Percentiles rank a stretch among this genome's conserved stretches.
These are phyloP conservation scores for Parauchenoglanis punctatus DNA, from an alignment of 2,797 vertebrate genomes.

Conservation along the genomic window DNA sequence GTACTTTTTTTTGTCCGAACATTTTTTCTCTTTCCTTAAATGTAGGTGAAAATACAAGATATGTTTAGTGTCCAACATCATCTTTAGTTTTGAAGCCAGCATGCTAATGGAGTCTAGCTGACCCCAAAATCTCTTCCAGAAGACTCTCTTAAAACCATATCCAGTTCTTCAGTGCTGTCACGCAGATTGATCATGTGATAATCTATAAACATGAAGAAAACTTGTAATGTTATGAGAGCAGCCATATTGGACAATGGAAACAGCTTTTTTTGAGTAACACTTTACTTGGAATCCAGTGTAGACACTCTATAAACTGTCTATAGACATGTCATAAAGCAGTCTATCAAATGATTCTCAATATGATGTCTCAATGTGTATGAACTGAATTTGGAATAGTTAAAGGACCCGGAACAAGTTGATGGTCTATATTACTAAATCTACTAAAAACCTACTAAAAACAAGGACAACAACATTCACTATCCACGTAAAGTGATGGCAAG, in stretches of 20 bases:
- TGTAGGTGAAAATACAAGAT: not conserved
- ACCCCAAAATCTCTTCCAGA: not conserved
- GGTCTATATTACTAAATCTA: not conserved
- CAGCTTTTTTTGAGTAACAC: not conserved
- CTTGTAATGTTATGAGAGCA: not conserved
- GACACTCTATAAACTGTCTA: conserved; percentile 14
- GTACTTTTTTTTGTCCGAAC: not conserved
- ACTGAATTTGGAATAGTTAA: not conserved
- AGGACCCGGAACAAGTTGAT: not conserved
- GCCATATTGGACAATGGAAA: not conserved
- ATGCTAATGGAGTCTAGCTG: not conserved
- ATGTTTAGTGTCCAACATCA: conserved; percentile 20
- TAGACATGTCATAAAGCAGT: not conserved
- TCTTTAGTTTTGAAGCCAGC: conserved; percentile 5
- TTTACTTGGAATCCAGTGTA: not conserved
- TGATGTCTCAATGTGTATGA: not conserved
- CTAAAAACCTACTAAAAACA: not conserved
- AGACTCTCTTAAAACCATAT: not conserved
- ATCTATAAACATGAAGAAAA: conserved; percentile 12
- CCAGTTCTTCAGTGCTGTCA: conserved; percentile 8
- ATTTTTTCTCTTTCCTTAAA: not conserved
- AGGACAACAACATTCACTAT: not conserved
- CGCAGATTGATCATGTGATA: conserved; percentile 6
- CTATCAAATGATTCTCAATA: not conserved
- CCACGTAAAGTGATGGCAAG: not conserved